These are phyloP conservation scores for Schrankia costaestrigalis DNA, from an alignment of 2,888 invertebrate genomes.

Conservation along the genomic window DNA sequence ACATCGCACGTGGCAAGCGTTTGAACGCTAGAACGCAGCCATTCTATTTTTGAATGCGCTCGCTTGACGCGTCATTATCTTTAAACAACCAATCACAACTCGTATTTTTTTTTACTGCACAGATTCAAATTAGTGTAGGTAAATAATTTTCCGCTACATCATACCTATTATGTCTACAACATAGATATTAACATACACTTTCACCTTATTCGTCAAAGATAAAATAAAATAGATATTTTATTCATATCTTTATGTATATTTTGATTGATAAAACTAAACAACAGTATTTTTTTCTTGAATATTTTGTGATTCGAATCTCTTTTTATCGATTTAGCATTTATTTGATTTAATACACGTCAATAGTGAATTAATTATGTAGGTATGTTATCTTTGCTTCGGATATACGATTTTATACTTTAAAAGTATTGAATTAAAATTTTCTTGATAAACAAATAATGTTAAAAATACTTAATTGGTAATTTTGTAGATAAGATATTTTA, in stretches of 20 bases:
- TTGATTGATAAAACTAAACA: conserved; percentile 21
- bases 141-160: conserved; percentile 12
- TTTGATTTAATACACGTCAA: conserved; percentile 7
- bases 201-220: conserved; percentile 30
- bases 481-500: too few species aligned
- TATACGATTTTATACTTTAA: too few species aligned
- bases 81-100: conserved; percentile 38
- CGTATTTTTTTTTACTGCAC: conserved; percentile 19
- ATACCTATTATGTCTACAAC: conserved; percentile 15
- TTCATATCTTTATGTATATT: conserved; percentile 12
- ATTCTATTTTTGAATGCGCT: conserved; percentile 27
- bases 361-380: conserved; percentile 10
- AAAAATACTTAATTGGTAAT: too few species aligned
- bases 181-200: conserved; percentile 12
- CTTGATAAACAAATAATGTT: too few species aligned
- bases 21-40: conserved; percentile 32
- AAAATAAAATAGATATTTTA: conserved; percentile 15
- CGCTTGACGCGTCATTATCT: conserved; percentile 33
- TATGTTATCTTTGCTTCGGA: too few species aligned
- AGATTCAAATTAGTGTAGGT: conserved; percentile 12
- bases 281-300: conserved; percentile 10
- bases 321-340: conserved; percentile 15
- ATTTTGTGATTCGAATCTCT: conserved; percentile 20
- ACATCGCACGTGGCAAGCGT: conserved; percentile 21
- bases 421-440: too few species aligned